Evolutionary conservation across 2,113 vertebrate genomes (phyloP).

Genomic region (Paradoxurus hermaphroditus): DNA sequence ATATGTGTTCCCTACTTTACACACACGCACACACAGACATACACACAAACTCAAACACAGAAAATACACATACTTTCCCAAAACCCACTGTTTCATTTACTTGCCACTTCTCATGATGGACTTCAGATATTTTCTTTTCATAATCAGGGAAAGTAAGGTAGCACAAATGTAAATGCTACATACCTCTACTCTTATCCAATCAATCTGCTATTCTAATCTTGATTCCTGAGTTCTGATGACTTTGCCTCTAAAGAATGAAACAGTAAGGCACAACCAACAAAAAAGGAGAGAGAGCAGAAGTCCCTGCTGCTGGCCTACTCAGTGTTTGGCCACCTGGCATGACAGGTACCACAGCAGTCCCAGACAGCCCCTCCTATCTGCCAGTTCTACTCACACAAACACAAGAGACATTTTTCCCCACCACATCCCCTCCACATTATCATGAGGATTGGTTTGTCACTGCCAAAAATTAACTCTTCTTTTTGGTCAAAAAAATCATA

Average conservation of each 20-base stretch:
- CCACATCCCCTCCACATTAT: too few species aligned
- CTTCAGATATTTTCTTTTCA: neutral
- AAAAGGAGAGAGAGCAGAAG: neutral
- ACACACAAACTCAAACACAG: neutral
- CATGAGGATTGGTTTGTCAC: neutral
- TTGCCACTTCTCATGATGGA: neutral
- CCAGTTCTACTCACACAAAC: neutral
- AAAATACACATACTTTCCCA: neutral
- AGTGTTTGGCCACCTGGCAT: neutral
- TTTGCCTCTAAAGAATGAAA: neutral
- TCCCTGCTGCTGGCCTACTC: neutral
- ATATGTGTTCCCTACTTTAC: neutral
- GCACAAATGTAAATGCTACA: neutral
- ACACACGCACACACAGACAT: neutral
- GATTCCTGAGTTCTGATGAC: neutral
- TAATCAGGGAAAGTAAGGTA: neutral
- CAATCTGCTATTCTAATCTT: neutral
- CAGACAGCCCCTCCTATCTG: too few species aligned
- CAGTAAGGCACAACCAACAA: neutral
- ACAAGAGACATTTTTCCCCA: accelerated
- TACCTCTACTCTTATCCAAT: neutral
- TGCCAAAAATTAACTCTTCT: neutral
- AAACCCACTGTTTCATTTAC: neutral
- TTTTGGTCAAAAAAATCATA: neutral
- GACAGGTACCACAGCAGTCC: accelerated